phyloP scores from a whole-genome alignment of 2,797 vertebrate species.

The Schizopygopsis pylzovi region DNA sequence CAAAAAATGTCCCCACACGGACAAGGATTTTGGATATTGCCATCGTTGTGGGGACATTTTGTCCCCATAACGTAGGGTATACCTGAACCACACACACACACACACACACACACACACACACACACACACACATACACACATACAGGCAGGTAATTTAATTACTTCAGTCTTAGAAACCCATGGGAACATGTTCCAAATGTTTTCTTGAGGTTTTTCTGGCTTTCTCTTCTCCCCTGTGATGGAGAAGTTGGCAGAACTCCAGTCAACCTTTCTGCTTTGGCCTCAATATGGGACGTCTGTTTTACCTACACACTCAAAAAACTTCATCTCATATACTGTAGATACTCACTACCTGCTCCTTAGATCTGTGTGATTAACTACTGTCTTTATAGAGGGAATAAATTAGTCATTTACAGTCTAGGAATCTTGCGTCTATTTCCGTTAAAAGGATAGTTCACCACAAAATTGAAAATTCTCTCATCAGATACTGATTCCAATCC shows the following conservation, averaged over 20 bases:
- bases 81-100: conserved; percentile 49
- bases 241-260: conserved; percentile 59
- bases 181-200: conserved; percentile 67
- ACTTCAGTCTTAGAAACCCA: conserved; percentile 56
- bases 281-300: conserved; percentile 49
- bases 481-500: neutral
- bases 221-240: conserved; percentile 59
- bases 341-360: conserved; percentile 29
- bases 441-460: neutral
- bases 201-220: conserved; percentile 62
- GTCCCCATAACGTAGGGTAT: too few relatives aligned
- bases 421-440: neutral
- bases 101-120: conserved; percentile 48
- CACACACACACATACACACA: conserved; percentile 48
- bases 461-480: conserved; percentile 8
- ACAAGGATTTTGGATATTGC: too few relatives aligned
- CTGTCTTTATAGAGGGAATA: neutral
- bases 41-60: too few relatives aligned
- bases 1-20: too few relatives aligned
- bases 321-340: conserved; percentile 26
- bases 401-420: conserved; percentile 2
- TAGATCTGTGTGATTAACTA: conserved; percentile 37
- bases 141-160: conserved; percentile 63
- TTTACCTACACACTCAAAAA: conserved; percentile 46
- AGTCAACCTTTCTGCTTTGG: conserved; percentile 57